Conservation (phyloP, 2,113 vertebrate species). For the Azemiops feae region DNA sequence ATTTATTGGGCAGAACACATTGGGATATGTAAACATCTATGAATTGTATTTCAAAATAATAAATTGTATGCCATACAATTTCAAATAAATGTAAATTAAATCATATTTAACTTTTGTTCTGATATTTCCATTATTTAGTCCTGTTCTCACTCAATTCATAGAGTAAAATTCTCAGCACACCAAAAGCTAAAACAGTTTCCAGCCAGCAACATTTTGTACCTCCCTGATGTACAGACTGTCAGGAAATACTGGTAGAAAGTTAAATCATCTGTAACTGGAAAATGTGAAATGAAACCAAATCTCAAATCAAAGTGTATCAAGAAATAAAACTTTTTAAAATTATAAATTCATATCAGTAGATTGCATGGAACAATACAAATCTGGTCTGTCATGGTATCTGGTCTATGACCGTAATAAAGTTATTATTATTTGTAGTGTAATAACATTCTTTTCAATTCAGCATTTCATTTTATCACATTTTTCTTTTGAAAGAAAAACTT, state of each 20-base stretch:
- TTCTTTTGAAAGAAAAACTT: neutral
- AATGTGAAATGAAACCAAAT: neutral
- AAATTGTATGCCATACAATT: neutral
- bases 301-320: neutral
- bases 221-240: neutral
- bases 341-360: neutral
- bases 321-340: neutral
- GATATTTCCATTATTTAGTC: neutral
- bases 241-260: neutral
- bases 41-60: neutral
- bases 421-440: neutral
- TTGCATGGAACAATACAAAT: neutral
- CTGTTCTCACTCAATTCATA: neutral
- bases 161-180: neutral
- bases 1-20: neutral
- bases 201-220: neutral
- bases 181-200: neutral
- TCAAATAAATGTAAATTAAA: neutral
- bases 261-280: neutral
- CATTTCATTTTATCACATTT: neutral
- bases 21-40: neutral
- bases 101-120: neutral
- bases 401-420: no score
- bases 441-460: neutral
- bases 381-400: neutral